Evolutionary conservation across 2,888 invertebrate species (phyloP).

Genomic region (Cerceris rybyensis): DNA sequence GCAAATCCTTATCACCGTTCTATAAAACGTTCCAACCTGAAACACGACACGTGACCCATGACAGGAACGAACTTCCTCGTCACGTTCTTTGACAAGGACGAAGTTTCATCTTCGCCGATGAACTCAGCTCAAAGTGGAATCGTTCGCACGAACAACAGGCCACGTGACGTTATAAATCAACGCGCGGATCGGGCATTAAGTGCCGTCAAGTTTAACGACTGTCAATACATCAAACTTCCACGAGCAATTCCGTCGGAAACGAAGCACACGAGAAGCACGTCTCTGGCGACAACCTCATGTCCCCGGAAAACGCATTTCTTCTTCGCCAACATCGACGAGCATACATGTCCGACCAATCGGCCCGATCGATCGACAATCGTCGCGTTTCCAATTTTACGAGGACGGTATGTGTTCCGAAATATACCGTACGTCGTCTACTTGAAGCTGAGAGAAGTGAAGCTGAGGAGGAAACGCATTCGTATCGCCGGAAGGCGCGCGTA

Average conservation of each 20-base stretch:
- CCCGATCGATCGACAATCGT: constrained; percentile 48
- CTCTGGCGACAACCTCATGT: not conserved
- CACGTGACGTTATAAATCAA: not conserved
- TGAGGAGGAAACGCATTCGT: constrained; percentile 20
- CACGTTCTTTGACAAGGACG: constrained; percentile 3
- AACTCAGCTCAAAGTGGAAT: constrained; percentile 15
- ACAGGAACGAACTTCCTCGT: constrained; percentile 7
- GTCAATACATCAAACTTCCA: constrained; percentile 41
- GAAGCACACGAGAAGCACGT: constrained; percentile 19
- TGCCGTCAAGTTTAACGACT: constrained; percentile 37
- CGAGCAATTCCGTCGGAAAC: constrained; percentile 29
- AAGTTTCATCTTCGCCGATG: constrained; percentile 7
- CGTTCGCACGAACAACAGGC: constrained; percentile 4
- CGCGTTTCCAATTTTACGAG: constrained; percentile 28
- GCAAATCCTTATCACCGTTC: no score
- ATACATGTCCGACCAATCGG: constrained; percentile 21
- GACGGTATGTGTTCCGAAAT: constrained; percentile 19
- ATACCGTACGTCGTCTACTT: not conserved
- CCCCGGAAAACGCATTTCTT: constrained; percentile 31
- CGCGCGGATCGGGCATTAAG: constrained; percentile 34
- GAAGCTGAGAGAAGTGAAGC: not conserved
- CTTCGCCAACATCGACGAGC: constrained; percentile 8
- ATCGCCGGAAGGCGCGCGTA: constrained; percentile 27
- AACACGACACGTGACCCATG: not conserved
- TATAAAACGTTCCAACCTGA: not conserved